Base-by-base conservation (phyloP, 1,140 invertebrate genomes). In the Drosophila lacertosa region DNA sequence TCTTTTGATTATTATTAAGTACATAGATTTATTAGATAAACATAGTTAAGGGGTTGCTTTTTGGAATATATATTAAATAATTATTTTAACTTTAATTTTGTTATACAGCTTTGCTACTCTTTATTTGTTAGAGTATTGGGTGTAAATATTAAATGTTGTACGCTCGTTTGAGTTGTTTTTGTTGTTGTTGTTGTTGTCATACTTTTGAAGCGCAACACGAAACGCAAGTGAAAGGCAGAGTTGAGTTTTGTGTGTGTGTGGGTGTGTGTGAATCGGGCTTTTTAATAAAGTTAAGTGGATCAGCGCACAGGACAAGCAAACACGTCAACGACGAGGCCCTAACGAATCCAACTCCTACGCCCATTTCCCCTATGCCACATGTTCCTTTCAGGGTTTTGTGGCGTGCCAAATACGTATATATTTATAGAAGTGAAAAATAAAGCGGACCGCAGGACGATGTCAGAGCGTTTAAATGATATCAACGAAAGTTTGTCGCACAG, bases 251-350 rank as follows among this genome's bases (percentile, higher is more conserved):
- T 50, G 32, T 29, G 37, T 39, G 42, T 44, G 39, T 50, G 32
- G n/a, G n/a, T 39, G 42, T 44, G 39, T 50, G 32, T 29, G 37
- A 63, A 32, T 22, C 65, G 53, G 65, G 69, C 66, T 80, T 80
- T 80, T 80, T 80, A 80, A 80, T 80, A 80, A 80, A 75, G 40
- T 51, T 72, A 80, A 80, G 77, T 80, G 77, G 77, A 80, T 75
- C 71, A 71, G 59, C 29, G 62, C 7, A 47, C 40, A 37, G 29
- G 29, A 50, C 45, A 16, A 40, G 24, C 18, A 40, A 40, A 51
- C 18, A 44, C 37, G 74, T 37, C 47, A 53, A 55, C 55, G 33
- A 55, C 55, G 33, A 60, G 22, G n/a, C n/a, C 6, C 45, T 18
- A 37, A 11, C 16, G 35, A 13, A 16, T 53, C 9, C 22, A 10